Base-by-base conservation (phyloP, 37 sponge, comb jelly and placozoan species). In the Axinella damicornis region DNA sequence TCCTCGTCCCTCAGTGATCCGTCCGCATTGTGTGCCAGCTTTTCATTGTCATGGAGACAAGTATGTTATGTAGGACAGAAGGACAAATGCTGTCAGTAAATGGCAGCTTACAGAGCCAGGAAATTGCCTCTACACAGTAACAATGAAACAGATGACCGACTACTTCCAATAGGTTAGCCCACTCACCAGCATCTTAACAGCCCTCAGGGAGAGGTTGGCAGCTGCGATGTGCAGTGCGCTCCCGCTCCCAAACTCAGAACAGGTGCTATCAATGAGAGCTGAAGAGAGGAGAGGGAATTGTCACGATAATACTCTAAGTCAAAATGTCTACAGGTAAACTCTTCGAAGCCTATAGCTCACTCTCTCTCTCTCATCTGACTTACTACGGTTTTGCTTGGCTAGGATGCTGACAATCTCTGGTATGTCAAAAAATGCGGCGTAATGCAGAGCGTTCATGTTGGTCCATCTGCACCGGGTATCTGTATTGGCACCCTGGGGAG, bases 401-500 rank as follows among this genome's bases (percentile, higher is more conserved):
- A 98, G 87, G 15, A 76, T 53, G 0, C 79, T 80, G 46, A 95
- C 83, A 2, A 89, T 80, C 22, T 88, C 87, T 0, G 89, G 58
- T n/a, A 74, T 74, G 57, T 99, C 94, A 84, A 99, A 99, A 85
- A 87, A 97, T 57, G 92, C 94, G 46, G 99, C 97, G 40, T 90
- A 95, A 68, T 99, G 99, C 15, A 99, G 79, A 22, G 97, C 88
- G 27, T 89, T 91, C 99, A 99, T 99, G 80, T 91, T 89, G 21
- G 96, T 95, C 97, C 97, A 99, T 38, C 84, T 71, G 60, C 97
- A 93, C 56, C 85, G 78, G 46, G 83, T 28, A 5, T 80, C 65
- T 21, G 84, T 87, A 61, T 93, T 83, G 41, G 97, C 99, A 32
- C 97, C 97, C 85, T 97, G 65, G 27, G 63, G 12, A 33, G 52